These are phyloP conservation scores for Zaprionus obscuricornis DNA, from an alignment of 2,888 invertebrate genomes.

Conservation along the genomic window DNA sequence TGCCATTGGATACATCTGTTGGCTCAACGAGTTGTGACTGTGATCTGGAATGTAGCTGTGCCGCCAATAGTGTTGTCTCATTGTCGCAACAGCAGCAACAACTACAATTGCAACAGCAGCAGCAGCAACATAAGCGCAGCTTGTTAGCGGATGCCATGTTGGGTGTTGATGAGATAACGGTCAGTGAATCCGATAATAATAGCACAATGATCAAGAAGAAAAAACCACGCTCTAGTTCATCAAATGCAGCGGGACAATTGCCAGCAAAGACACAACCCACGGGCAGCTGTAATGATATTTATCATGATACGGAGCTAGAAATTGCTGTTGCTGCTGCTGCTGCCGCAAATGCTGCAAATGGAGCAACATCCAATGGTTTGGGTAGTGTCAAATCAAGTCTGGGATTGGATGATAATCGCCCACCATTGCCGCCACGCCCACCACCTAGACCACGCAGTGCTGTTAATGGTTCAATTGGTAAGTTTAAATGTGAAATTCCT, in stretches of 20 bases:
- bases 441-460: constrained; percentile 77
- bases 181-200: constrained; percentile 80
- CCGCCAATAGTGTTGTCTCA: constrained; percentile 24
- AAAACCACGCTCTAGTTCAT: constrained; percentile 49
- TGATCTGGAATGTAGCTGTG: constrained; percentile 77
- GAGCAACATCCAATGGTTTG: too few species aligned
- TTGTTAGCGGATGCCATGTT: constrained; percentile 73
- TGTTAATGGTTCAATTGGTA: constrained; percentile 67
- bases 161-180: constrained; percentile 79
- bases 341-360: constrained; percentile 31
- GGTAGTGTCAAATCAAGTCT: constrained; percentile 42
- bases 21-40: constrained; percentile 72
- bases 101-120: too few species aligned
- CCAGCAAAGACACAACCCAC: constrained; percentile 52
- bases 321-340: constrained; percentile 37
- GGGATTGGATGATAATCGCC: constrained; percentile 80
- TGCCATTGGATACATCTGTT: constrained; percentile 54
- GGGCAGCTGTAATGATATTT: constrained; percentile 66
- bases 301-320: constrained; percentile 66
- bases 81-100: constrained; percentile 41
- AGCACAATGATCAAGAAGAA: constrained; percentile 79
- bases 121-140: constrained; percentile 55
- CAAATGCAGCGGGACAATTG: constrained; percentile 33
- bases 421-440: constrained; percentile 82
- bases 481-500: constrained; percentile 28